These are phyloP conservation scores for Drosophila seguyi DNA, from an alignment of 1,140 invertebrate genomes.

Conservation along the genomic window DNA sequence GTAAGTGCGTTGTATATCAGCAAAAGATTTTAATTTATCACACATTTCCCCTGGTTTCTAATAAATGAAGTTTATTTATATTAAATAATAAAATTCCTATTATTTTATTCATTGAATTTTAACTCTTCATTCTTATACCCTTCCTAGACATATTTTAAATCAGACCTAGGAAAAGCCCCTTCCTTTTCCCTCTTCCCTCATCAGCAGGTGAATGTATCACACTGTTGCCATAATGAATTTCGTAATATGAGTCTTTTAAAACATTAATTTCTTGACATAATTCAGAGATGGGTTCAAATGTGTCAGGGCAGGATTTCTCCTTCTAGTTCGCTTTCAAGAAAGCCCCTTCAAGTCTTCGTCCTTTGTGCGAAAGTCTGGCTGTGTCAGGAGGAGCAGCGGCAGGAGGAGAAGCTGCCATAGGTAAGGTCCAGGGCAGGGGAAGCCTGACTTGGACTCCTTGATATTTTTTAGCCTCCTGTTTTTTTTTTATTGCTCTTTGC, in stretches of 20 bases:
- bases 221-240: conserved; percentile 4
- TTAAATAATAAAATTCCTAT: background rate
- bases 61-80: too few species aligned
- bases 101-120: background rate
- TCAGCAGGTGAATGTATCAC: background rate
- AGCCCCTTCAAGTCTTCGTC: conserved; percentile 2
- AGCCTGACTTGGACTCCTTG: conserved; percentile 7
- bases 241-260: conserved; percentile 1
- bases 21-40: background rate
- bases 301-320: conserved; percentile 7
- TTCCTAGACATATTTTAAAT: background rate
- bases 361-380: conserved; percentile 4
- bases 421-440: background rate
- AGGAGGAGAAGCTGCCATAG: background rate
- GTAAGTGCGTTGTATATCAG: background rate
- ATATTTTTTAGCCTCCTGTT: background rate
- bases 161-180: background rate
- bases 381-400: conserved; percentile 4
- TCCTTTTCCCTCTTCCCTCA: background rate
- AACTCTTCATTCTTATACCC: background rate
- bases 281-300: conserved; percentile 11
- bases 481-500: conserved; percentile 5
- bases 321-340: background rate
- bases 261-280: conserved; percentile 17
- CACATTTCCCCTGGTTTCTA: too few species aligned